Conservation (phyloP, 1,140 invertebrate species). For the Charaxes varanes region DNA sequence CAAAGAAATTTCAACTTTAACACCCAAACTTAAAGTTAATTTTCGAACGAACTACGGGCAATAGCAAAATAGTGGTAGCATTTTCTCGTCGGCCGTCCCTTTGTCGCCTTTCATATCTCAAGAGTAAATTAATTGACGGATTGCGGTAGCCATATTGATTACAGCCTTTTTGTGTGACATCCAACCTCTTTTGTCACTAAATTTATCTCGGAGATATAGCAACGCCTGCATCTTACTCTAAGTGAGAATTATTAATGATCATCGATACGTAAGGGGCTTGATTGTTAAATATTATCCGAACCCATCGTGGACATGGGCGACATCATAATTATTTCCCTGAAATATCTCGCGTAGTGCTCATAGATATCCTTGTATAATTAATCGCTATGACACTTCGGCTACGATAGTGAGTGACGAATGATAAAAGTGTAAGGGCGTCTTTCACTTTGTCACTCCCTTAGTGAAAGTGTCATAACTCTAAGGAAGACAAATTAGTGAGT, state of each 20-base stretch:
- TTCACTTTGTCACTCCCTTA: too few species aligned
- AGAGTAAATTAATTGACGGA: conserved; percentile 67
- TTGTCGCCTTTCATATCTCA: conserved; percentile 63
- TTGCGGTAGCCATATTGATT: conserved; percentile 60
- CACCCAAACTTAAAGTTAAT: conserved; percentile 19
- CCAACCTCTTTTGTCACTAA: conserved; percentile 54
- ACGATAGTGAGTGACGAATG: too few species aligned
- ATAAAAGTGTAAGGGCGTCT: too few species aligned
- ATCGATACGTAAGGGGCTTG: conserved; percentile 2
- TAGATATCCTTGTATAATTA: too few species aligned
- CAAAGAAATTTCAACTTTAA: conserved; percentile 28
- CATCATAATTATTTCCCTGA: too few species aligned
- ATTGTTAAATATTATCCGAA: conserved; percentile 2
- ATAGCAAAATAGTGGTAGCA: conserved; percentile 45
- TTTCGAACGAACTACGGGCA: conserved; percentile 9
- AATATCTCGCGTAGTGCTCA: too few species aligned
- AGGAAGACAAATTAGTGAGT: too few species aligned
- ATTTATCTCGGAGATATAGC: conserved; percentile 44
- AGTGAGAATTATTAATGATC: conserved; percentile 15
- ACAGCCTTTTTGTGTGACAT: conserved; percentile 53
- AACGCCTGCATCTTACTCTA: conserved; percentile 28
- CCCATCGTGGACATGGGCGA: neutral
- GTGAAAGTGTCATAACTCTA: too few species aligned
- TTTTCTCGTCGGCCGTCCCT: conserved; percentile 44
- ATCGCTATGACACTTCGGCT: too few species aligned